phyloP scores from a whole-genome alignment of 1,140 invertebrate species.

The Mactra quadrangularis region DNA sequence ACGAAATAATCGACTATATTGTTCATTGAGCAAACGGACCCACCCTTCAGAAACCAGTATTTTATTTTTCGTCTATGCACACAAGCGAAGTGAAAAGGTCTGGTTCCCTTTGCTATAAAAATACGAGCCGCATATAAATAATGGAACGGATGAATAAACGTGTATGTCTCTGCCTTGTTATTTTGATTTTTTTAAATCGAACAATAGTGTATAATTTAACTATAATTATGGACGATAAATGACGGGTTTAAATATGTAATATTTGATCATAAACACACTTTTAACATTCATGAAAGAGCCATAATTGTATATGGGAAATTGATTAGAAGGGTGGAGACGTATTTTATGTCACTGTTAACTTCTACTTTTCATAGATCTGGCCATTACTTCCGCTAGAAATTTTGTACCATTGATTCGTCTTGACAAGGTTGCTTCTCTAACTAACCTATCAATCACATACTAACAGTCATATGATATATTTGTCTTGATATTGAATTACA shows the following conservation, averaged over 20 bases:
- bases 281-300: constrained; percentile 26
- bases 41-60: too few species aligned
- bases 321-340: constrained; percentile 43
- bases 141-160: too few species aligned
- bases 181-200: constrained; percentile 12
- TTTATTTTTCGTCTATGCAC: too few species aligned
- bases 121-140: too few species aligned
- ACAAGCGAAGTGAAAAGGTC: too few species aligned
- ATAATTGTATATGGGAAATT: constrained; percentile 52
- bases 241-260: constrained; percentile 48
- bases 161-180: constrained; percentile 22
- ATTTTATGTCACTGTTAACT: constrained; percentile 15
- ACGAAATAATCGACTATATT: too few species aligned
- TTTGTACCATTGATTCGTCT: constrained; percentile 15
- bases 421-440: constrained; percentile 8
- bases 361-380: constrained; percentile 18
- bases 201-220: constrained; percentile 47
- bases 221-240: constrained; percentile 24
- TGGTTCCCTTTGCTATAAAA: too few species aligned
- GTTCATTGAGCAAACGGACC: too few species aligned
- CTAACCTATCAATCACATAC: constrained; percentile 17
- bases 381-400: constrained; percentile 56
- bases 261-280: constrained; percentile 49
- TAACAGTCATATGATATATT: constrained; percentile 30
- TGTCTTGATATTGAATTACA: background rate